A percentile compares a stretch with the other conserved stretches of the same genome.
These are phyloP conservation scores for Danio tinwini DNA, from an alignment of 2,797 vertebrate genomes.

Conservation along the genomic window DNA sequence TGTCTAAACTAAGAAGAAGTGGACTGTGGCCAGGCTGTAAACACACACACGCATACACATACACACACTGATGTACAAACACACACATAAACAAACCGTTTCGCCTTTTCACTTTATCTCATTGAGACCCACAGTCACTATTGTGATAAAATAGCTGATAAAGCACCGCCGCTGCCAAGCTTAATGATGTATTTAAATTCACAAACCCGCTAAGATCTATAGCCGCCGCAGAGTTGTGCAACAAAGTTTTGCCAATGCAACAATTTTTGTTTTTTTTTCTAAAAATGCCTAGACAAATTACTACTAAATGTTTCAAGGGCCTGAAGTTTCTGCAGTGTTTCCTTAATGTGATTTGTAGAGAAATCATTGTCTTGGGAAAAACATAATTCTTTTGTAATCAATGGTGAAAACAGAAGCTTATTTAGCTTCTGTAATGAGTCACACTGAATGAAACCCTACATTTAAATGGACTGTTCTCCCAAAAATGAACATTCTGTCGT, in stretches of 20 bases:
- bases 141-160: slow-evolving; percentile 43
- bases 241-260: slow-evolving; percentile 16
- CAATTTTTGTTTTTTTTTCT: neutral
- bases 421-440: no score
- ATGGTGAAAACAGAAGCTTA: neutral
- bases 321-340: neutral
- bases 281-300: slow-evolving; percentile 3
- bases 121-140: slow-evolving; percentile 13
- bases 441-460: no score
- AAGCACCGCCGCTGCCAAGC: slow-evolving; percentile 9
- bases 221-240: slow-evolving; percentile 18
- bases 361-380: neutral
- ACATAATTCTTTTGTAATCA: neutral
- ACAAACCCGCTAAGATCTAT: slow-evolving; percentile 13
- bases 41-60: slow-evolving; percentile 32
- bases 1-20: slow-evolving; percentile 44
- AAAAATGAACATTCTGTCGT: no score
- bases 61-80: slow-evolving; percentile 22
- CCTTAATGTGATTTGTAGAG: neutral
- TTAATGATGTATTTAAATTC: slow-evolving; percentile 32
- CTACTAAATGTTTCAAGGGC: slow-evolving; percentile 15
- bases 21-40: slow-evolving; percentile 37
- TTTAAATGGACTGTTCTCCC: no score
- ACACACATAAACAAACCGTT: slow-evolving; percentile 25
- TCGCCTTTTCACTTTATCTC: slow-evolving; percentile 26